Evolutionary conservation across 2,797 vertebrate genomes (phyloP), one percentile per base, ranked within the genome.

Genomic region (Danio jaintianensis): DNA sequence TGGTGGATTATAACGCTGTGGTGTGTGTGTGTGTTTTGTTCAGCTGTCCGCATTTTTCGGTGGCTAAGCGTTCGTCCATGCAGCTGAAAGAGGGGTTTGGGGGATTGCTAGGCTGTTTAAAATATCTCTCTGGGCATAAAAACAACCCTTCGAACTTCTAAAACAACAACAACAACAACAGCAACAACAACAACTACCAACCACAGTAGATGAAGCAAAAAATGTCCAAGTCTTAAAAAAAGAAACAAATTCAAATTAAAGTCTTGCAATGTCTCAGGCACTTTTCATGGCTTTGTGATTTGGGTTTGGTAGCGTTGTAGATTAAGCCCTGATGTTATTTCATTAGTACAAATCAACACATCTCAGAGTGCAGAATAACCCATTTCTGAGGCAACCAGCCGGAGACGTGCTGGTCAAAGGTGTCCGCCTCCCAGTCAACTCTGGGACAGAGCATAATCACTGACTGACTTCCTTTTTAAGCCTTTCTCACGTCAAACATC

Each of bases 201-300:
- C 61, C 70, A 74, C 63, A 69, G 13, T 43, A 52, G 29, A 67
- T 71, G 80, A 68, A 79, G 69, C 80, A 74, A 76, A 29, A 75
- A n/a, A 53, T 59, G 73, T 68, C 53, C 70, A 73, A 70, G 47
- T 75, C 55, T 63, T 38, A 73, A 52, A 55, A 74, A 76, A 38
- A 64, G 22, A 58, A 75, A 63, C 75, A 50, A 85, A 66, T 70
- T 67, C 0, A 76, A 84, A 52, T 74, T 18, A 83, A 84, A 75
- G 61, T 83, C 61, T 83, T 52, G 79, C 75, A 81, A 83, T 84
- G 83, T 85, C 79, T 85, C 87, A 90, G 89, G 89, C 89, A 90
- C 89, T 90, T 90, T 86, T 88, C 82, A 86, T 86, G 88, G 88
- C 84, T 90, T 85, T 70, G 77, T 78, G 83, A 84, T 89, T 86